phyloP scores from a whole-genome alignment of 92 coral and sea anemone species.

The Palythoa grandis region DNA sequence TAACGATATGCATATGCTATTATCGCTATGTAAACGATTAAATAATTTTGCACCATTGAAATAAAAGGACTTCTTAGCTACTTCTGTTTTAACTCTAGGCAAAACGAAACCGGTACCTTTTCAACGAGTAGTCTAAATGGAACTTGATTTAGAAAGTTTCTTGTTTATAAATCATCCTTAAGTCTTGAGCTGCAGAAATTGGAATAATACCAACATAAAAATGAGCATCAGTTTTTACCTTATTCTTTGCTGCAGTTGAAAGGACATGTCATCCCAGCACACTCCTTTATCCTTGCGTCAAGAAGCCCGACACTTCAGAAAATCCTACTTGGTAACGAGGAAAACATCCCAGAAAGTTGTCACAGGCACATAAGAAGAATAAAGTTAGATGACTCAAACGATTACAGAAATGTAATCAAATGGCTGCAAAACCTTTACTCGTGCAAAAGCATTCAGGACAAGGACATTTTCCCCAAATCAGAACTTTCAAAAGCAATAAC shows the following conservation, averaged over 20 bases:
- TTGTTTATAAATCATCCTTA: too few species aligned
- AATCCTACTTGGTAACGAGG: constrained; percentile 56
- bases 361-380: constrained; percentile 29
- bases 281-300: constrained; percentile 79
- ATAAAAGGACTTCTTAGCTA: too few species aligned
- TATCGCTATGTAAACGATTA: too few species aligned
- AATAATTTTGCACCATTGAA: too few species aligned
- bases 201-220: neutral
- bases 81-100: too few species aligned
- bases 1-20: too few species aligned
- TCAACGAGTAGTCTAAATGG: too few species aligned
- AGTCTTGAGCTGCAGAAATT: neutral
- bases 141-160: too few species aligned
- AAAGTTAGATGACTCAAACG: constrained; percentile 37
- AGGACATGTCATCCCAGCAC: constrained; percentile 67
- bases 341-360: constrained; percentile 5
- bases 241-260: constrained; percentile 55
- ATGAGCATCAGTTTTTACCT: neutral
- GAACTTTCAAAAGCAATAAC: constrained; percentile 33
- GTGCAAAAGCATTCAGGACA: constrained; percentile 39
- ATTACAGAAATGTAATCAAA: constrained; percentile 9
- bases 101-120: too few species aligned
- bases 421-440: constrained; percentile 57
- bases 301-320: constrained; percentile 72
- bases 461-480: constrained; percentile 41